Evolutionary conservation across 2,888 invertebrate species (phyloP).

Genomic region (Cheilosia impressa): DNA sequence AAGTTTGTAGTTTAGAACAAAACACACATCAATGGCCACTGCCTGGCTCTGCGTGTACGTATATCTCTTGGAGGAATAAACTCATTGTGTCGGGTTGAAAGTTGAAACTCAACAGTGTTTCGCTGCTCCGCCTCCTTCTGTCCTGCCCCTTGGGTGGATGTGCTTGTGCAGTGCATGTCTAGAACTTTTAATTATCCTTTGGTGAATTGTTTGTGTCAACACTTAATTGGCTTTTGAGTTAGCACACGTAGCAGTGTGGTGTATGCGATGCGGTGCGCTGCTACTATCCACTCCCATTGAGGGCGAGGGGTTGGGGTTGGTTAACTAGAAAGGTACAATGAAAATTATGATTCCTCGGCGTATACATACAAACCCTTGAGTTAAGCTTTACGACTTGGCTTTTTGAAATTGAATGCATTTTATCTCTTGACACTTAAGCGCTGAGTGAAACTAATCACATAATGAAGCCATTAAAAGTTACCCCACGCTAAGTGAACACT

Average conservation of each 20-base stretch:
- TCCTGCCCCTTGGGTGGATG: conserved; percentile 16
- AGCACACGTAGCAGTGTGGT: conserved; percentile 13
- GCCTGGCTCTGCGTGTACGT: background rate
- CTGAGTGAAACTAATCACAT: conserved; percentile 56
- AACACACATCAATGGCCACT: conserved; percentile 61
- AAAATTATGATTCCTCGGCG: conserved; percentile 48
- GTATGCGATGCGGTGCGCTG: background rate
- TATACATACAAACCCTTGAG: conserved; percentile 16
- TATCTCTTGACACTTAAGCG: conserved; percentile 51
- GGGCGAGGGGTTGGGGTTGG: background rate
- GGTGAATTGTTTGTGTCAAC: conserved; percentile 75
- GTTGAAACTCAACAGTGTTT: conserved; percentile 41
- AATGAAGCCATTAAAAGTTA: conserved; percentile 47
- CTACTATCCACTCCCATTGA: background rate
- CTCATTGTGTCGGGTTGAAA: conserved; percentile 28
- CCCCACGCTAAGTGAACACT: background rate
- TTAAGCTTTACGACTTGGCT: conserved; percentile 47
- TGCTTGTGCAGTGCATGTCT: conserved; percentile 55
- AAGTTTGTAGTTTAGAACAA: conserved; percentile 50
- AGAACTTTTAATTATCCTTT: conserved; percentile 75
- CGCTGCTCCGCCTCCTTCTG: background rate
- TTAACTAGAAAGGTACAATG: conserved; percentile 11
- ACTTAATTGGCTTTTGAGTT: conserved; percentile 73
- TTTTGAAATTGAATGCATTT: conserved; percentile 63
- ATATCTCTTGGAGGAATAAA: conserved; percentile 5